Percentiles rank a stretch among this genome's conserved stretches.
These are phyloP conservation scores for Chironex yamaguchii DNA, from an alignment of 30 jellyfish, hydroid and myxozoan species.

Conservation along the genomic window DNA sequence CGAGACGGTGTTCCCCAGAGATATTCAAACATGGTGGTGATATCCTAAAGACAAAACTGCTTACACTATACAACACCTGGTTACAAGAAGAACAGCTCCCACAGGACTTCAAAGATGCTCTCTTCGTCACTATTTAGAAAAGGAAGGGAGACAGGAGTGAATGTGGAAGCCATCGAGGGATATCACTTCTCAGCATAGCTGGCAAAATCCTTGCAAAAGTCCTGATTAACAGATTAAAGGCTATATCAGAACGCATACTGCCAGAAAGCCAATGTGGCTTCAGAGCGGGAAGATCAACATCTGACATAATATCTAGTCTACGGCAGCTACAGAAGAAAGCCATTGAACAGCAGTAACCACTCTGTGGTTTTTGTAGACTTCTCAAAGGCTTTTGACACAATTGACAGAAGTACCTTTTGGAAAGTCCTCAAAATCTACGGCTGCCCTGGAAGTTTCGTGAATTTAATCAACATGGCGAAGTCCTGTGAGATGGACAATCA, in stretches of 20 bases:
- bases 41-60: background rate
- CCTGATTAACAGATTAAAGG: no score
- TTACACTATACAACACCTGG: no score
- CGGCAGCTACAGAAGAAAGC: conserved; percentile 27
- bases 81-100: background rate
- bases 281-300: background rate
- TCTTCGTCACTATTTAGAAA: conserved; percentile 8
- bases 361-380: background rate
- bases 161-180: no score
- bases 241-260: no score
- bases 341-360: background rate
- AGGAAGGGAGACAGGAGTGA: conserved; percentile 2
- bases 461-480: no score
- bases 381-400: conserved; percentile 7
- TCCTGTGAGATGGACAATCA: no score
- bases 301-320: conserved; percentile 9
- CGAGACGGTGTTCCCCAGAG: background rate
- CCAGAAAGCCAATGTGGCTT: conserved; percentile 33
- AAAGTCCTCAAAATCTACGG: no score
- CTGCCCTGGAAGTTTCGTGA: no score
- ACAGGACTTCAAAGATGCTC: background rate
- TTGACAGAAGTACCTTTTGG: no score
- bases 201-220: no score
- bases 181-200: no score
- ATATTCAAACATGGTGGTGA: background rate